Percentiles rank a stretch among this genome's conserved stretches.
These are phyloP conservation scores for Lithophane semibrunnea DNA, from an alignment of 2,888 invertebrate species.

Conservation along the genomic window DNA sequence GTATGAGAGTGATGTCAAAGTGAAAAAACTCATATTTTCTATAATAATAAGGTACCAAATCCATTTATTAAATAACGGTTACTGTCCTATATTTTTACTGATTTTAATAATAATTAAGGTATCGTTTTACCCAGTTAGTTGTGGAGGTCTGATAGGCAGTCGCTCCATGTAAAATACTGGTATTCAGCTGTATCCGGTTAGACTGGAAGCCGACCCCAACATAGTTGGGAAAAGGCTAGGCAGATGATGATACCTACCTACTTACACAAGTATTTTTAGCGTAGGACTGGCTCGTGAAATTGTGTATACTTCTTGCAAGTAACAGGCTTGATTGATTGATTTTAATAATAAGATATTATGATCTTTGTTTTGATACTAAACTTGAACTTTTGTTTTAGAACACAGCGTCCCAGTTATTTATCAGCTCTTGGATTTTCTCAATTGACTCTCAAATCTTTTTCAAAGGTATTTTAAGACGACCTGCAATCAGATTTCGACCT, in stretches of 20 bases:
- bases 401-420: slow-evolving; percentile 61
- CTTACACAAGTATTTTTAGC: no score
- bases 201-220: no score
- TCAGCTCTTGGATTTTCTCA: slow-evolving; percentile 66
- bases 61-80: neutral
- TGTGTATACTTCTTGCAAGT: no score
- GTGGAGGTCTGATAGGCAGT: no score
- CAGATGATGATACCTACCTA: no score
- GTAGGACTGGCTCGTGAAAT: no score
- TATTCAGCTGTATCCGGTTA: no score
- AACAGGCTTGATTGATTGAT: no score
- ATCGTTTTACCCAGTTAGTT: no score
- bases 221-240: no score
- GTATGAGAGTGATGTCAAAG: slow-evolving; percentile 64
- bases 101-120: no score
- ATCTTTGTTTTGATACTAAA: neutral
- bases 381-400: slow-evolving; percentile 49
- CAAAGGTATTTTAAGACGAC: slow-evolving; percentile 55
- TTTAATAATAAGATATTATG: neutral
- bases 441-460: slow-evolving; percentile 63
- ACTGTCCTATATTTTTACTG: neutral
- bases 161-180: no score
- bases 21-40: slow-evolving; percentile 61
- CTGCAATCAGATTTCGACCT: neutral
- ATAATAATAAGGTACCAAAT: slow-evolving; percentile 63